phyloP scores from a whole-genome alignment of 2,888 invertebrate species.

The Drosophila merina region DNA sequence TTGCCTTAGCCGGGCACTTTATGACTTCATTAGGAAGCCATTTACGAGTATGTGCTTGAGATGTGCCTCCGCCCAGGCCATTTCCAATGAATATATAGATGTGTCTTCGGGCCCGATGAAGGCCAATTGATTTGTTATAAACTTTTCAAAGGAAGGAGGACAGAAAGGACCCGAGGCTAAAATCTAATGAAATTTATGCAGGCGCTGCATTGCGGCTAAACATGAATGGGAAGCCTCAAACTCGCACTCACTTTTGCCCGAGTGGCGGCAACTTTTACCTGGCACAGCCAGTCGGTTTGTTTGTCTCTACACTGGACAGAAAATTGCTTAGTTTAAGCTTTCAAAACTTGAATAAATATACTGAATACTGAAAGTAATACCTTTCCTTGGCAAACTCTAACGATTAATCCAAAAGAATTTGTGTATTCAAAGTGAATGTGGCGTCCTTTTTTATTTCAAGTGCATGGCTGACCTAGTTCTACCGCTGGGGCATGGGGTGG shows the following conservation, averaged over 20 bases:
- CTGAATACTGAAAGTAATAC: too few relatives aligned
- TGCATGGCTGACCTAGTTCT: constrained; percentile 59
- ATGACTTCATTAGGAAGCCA: constrained; percentile 70
- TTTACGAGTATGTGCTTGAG: constrained; percentile 53
- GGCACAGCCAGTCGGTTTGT: constrained; percentile 57
- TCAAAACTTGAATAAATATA: too few relatives aligned
- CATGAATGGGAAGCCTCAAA: constrained; percentile 60
- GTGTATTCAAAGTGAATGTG: not conserved
- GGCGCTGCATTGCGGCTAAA: constrained; percentile 74
- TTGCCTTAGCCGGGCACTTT: constrained; percentile 62
- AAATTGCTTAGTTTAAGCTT: not conserved
- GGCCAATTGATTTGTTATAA: constrained; percentile 74
- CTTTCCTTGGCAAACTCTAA: not conserved
- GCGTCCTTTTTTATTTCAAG: constrained; percentile 13
- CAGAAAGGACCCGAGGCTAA: constrained; percentile 54
- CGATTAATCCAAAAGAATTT: not conserved
- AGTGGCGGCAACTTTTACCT: constrained; percentile 69
- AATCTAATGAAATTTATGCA: constrained; percentile 78
- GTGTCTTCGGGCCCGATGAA: constrained; percentile 30
- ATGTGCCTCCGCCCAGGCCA: constrained; percentile 18
- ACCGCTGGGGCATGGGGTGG: constrained; percentile 35
- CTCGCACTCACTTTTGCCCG: constrained; percentile 30
- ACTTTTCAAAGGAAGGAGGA: constrained; percentile 23
- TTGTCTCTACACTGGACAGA: constrained; percentile 12
- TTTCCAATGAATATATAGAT: constrained; percentile 3